Conservation (phyloP, 2,113 vertebrate genomes). For the Vireo altiloquus region DNA sequence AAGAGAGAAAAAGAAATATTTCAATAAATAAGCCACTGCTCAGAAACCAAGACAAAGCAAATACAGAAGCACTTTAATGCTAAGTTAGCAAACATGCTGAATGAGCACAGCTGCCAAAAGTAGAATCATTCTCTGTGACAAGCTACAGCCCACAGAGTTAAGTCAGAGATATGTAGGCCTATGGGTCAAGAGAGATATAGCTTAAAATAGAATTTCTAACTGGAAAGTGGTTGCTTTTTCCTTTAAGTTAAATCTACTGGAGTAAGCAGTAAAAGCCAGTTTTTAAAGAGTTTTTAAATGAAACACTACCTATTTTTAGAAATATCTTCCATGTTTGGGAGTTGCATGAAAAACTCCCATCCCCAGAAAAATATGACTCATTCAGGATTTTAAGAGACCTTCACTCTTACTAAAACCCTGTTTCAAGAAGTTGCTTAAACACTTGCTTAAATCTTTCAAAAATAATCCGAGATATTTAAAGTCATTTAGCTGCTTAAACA, state of each 20-base stretch:
- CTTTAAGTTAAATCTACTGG: constrained; percentile 53
- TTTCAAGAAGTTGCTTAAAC: not conserved
- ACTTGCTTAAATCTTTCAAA: not conserved
- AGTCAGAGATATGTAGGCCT: constrained; percentile 12
- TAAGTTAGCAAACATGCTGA: constrained; percentile 31
- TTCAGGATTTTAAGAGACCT: not conserved
- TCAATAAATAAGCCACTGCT: constrained; percentile 49
- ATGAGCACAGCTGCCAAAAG: constrained; percentile 41
- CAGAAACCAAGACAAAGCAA: constrained; percentile 47
- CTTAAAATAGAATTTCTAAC: constrained; percentile 67
- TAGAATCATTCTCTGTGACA: constrained; percentile 4
- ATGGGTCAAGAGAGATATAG: constrained; percentile 59
- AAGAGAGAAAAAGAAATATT: not conserved
- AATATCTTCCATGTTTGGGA: not conserved
- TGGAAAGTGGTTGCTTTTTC: constrained; percentile 53
- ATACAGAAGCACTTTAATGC: constrained; percentile 43
- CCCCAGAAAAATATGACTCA: not conserved
- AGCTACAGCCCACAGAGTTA: constrained; percentile 24
- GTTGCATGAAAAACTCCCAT: not conserved
- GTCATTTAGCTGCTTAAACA: constrained; percentile 29
- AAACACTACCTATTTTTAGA: not conserved
- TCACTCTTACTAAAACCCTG: not conserved
- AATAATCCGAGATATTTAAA: not conserved
- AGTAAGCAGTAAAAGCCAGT: constrained; percentile 49
- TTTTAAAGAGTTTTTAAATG: constrained; percentile 31